Base-by-base conservation (phyloP, 2,797 vertebrate species). In the Sebastes paucispinis region DNA sequence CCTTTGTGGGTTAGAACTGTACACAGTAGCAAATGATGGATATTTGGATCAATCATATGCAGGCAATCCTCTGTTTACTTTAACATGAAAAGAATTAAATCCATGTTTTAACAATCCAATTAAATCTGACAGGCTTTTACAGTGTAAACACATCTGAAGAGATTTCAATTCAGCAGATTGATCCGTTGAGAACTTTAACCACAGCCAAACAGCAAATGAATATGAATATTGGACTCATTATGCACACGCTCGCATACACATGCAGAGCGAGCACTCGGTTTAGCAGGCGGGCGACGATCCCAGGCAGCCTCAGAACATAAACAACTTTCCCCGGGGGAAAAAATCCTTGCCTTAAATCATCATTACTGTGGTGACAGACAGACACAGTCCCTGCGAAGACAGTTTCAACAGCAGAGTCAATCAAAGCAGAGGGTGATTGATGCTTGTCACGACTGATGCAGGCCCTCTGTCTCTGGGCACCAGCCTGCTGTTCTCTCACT, bases 381-480 rank as follows among this genome's bases (percentile, higher is more conserved):
- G 12, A 52, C 20, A 52, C 73, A 88, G 81, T 88, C 63, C 66
- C 84, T 1, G 75, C n/a, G 12, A 84, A 80, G 84, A 82, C 24
- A 8, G 24, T 65, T 80, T 80, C 68, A 85, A 77, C 79, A 71
- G 82, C 14, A 10, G 72, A 91, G 91, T 91, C 89, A 87, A 88
- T 94, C 92, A 91, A 84, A 91, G 83, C 62, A 2, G 18, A 50
- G 60, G 47, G 55, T 90, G 93, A 94, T 75, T 90, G 90, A 93
- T 87, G 90, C 82, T 87, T 70, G 89, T 89, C 89, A 79, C 55
- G 39, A 74, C 13, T 79, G 83, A 89, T 81, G 73, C 65, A 7
- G 70, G 32, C 62, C 57, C 73, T 79, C 73, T 64, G 88, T 90
- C 88, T 85, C 77, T 47, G 58, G 81, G 75, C 69, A 8, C 77